Evolutionary conservation across 1,140 invertebrate genomes (phyloP).

Genomic region (Drosophila kepulauana): DNA sequence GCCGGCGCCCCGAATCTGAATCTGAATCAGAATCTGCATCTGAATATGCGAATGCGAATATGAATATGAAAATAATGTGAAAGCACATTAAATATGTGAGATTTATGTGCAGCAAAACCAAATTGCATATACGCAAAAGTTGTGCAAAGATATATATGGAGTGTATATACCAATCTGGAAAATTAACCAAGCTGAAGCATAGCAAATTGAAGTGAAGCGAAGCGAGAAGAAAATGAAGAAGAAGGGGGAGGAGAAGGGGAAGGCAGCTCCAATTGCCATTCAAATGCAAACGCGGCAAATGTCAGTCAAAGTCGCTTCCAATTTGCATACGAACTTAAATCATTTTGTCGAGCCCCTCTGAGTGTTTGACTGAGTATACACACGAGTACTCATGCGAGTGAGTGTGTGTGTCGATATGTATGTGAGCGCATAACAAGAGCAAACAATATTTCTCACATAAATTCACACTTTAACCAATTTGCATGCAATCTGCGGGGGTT

Average conservation of each 20-base stretch:
- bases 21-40: constrained; percentile 18
- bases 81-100: constrained; percentile 73
- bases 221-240: no score
- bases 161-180: neutral
- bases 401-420: constrained; percentile 30
- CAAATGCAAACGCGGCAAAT: constrained; percentile 65
- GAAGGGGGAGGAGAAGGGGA: neutral
- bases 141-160: neutral
- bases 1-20: constrained; percentile 37
- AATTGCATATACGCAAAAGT: constrained; percentile 54
- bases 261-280: constrained; percentile 42
- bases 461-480: constrained; percentile 85
- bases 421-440: constrained; percentile 74
- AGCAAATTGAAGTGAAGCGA: neutral
- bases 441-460: constrained; percentile 85
- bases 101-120: constrained; percentile 59
- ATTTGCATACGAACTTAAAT: constrained; percentile 84
- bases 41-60: constrained; percentile 42
- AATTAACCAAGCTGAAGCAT: neutral
- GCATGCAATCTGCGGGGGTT: constrained; percentile 83
- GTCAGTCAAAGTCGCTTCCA: constrained; percentile 78
- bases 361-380: constrained; percentile 44
- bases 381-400: constrained; percentile 13
- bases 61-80: constrained; percentile 60
- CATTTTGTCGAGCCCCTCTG: constrained; percentile 74